Conservation (phyloP, 2,797 vertebrate genomes). For the Bucorvus abyssinicus region DNA sequence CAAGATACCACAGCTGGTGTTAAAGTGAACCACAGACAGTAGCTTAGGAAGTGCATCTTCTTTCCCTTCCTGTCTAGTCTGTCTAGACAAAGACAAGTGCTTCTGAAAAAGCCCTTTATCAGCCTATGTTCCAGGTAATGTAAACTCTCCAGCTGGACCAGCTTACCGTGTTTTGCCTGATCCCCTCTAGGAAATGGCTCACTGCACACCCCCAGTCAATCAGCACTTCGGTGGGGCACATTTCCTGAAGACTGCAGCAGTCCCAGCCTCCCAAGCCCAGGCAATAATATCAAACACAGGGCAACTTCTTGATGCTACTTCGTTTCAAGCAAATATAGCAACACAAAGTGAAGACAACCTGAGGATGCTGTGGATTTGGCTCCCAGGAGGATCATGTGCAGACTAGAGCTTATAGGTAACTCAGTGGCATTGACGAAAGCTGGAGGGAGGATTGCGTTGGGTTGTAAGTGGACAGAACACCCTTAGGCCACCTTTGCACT, state of each 20-base stretch:
- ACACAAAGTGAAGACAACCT: background rate
- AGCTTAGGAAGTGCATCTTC: constrained; percentile 20
- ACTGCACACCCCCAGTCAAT: background rate
- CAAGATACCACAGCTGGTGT: background rate
- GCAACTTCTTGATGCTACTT: background rate
- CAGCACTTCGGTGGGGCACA: fast-evolving
- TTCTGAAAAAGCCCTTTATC: background rate
- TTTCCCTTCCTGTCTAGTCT: background rate
- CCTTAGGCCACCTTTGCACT: background rate
- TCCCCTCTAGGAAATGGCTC: background rate
- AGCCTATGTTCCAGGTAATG: background rate
- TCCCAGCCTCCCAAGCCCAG: background rate
- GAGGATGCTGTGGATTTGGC: background rate
- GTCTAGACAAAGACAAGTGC: background rate
- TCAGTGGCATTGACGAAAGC: fast-evolving
- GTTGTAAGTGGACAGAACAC: background rate
- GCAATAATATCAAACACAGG: background rate
- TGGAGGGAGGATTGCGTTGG: background rate
- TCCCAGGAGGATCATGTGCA: background rate
- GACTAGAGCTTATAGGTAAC: background rate
- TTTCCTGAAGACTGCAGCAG: background rate
- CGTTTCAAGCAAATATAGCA: background rate
- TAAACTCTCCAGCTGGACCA: background rate
- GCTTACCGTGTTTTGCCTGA: background rate
- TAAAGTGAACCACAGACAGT: background rate